A percentile compares a stretch with the other conserved stretches of the same genome.
These are phyloP conservation scores for Empis stercorea DNA, from an alignment of 2,888 invertebrate genomes.

Conservation along the genomic window DNA sequence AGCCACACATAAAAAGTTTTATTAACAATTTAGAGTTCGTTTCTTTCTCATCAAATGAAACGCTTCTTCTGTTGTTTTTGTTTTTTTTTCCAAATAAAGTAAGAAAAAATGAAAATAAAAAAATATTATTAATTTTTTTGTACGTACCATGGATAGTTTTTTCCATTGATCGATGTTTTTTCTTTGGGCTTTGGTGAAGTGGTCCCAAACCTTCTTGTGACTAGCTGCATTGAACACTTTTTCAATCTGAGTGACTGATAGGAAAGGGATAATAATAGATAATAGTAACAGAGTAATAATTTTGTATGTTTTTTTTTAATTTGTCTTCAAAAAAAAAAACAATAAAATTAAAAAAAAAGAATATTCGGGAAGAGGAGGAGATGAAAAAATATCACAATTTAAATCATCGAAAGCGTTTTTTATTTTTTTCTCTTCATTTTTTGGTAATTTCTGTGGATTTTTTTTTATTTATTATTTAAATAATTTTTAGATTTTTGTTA, in stretches of 20 bases:
- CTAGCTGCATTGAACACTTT: slow-evolving; percentile 90
- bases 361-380: slow-evolving; percentile 19
- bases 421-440: too few species aligned
- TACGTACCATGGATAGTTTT: slow-evolving; percentile 87
- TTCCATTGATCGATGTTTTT: slow-evolving; percentile 98
- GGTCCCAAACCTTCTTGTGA: slow-evolving; percentile 99
- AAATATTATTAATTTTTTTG: slow-evolving; percentile 2
- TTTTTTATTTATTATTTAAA: too few species aligned
- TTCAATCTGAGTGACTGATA: slow-evolving; percentile 96
- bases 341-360: slow-evolving; percentile 11
- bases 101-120: not conserved
- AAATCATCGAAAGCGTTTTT: too few species aligned
- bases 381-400: slow-evolving; percentile 10
- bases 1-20: too few species aligned
- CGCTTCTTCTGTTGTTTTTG: too few species aligned
- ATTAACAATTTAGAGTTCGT: too few species aligned
- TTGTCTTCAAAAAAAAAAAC: slow-evolving; percentile 6
- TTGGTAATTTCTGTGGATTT: too few species aligned
- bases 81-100: too few species aligned
- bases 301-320: slow-evolving; percentile 2
- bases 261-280: slow-evolving; percentile 28
- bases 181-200: slow-evolving; percentile 97
- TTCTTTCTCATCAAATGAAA: too few species aligned
- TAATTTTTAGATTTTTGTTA: too few species aligned
- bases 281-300: slow-evolving; percentile 27